Conservation (phyloP, 2,888 invertebrate genomes). For the Caenorhabditis sp. region DNA sequence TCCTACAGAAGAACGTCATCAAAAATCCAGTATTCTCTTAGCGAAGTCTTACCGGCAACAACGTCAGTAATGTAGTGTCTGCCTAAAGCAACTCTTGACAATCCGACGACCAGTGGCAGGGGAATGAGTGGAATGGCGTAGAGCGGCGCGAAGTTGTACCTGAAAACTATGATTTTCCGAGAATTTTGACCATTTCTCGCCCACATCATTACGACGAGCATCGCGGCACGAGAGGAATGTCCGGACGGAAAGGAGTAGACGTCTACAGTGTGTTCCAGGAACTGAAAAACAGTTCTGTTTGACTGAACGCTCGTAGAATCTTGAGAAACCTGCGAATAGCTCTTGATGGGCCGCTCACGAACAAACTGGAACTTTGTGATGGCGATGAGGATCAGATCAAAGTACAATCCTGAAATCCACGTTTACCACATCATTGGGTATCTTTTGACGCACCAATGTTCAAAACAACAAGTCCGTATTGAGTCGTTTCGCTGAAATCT, state of each 20-base stretch:
- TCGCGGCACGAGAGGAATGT: slow-evolving; percentile 89
- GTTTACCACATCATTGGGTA: neutral
- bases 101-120: slow-evolving; percentile 83
- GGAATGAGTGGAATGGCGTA: slow-evolving; percentile 19
- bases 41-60: slow-evolving; percentile 86
- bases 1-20: no score
- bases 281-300: slow-evolving; percentile 10
- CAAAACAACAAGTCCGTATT: slow-evolving; percentile 61
- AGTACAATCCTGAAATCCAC: slow-evolving; percentile 65
- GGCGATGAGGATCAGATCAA: slow-evolving; percentile 72
- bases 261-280: slow-evolving; percentile 81
- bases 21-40: no score
- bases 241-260: slow-evolving; percentile 95
- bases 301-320: neutral
- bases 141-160: slow-evolving; percentile 16
- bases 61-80: slow-evolving; percentile 92
- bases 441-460: slow-evolving; percentile 56
- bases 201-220: slow-evolving; percentile 83
- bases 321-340: slow-evolving; percentile 4
- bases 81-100: slow-evolving; percentile 88
- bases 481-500: slow-evolving; percentile 45
- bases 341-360: slow-evolving; percentile 68
- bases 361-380: slow-evolving; percentile 69
- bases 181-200: no score
- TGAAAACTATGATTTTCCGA: neutral